Evolutionary conservation across 2,797 vertebrate species (phyloP), one percentile per base, ranked within the genome.

Genomic region (Margarornis squamiger): DNA sequence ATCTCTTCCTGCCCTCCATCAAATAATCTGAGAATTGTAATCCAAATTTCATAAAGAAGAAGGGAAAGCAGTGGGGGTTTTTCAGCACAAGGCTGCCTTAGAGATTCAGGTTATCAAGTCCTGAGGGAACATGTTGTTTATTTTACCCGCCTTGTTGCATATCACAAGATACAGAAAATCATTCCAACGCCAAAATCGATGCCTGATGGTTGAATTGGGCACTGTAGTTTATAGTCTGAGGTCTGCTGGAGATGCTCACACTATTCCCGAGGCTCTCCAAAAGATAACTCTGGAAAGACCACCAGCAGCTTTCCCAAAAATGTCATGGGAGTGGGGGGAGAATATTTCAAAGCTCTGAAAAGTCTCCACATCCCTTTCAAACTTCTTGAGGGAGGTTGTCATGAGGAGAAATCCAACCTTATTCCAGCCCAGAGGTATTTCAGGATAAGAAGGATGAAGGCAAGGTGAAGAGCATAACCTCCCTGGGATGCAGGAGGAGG

Each of bases 241-340:
- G 38, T 38, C 58, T 41, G 55, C 46, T 82, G 43, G 55, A 62
- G 72, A 22, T 62, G 36, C 61, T 92, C 27, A 38, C 45, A 19
- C 30, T 74, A 12, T 39, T 80, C 74, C 78, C 32, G 30, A 79
- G 55, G 43, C 55, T 58, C 24, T 81, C 38, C 70, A 72, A 54
- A 83, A 81, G 45, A 20, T 8, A 74, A 57, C 13, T 36, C 14
- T 9, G 58, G 62, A 41, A 91, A 91, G 62, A 24, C 55, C 14
- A 11, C 29, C 6, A 5, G 27, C 20, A 62, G 30, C 41, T 46
- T n/a, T 22, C 30, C 57, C 0, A 0, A 22, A 77, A 59, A 15
- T 1, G 3, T 10, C 3, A 0, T 2, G 2, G 32, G 2, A 26
- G 3, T 3, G 2, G 13, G 0, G 24, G 6, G 10, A 7, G 5